These are phyloP conservation scores for Caenorhabditis japonica DNA, from an alignment of 2,888 invertebrate species.

Conservation along the genomic window DNA sequence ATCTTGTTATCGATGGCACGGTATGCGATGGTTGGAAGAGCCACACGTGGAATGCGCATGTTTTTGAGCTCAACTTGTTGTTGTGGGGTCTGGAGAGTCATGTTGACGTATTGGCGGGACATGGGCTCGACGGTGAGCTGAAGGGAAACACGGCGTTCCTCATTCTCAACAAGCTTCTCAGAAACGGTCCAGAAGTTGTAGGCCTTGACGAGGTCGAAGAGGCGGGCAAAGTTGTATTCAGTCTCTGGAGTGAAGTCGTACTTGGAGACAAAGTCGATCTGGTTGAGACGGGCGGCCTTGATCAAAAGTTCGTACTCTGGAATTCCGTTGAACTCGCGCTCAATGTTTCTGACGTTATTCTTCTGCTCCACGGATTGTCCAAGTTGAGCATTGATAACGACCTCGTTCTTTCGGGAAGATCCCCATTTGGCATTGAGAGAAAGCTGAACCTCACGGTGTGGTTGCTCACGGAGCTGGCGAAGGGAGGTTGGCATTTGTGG, in stretches of 20 bases:
- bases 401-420: slow-evolving; percentile 54
- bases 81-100: slow-evolving; percentile 67
- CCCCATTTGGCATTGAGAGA: slow-evolving; percentile 53
- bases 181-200: slow-evolving; percentile 64
- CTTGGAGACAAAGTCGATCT: slow-evolving; percentile 57
- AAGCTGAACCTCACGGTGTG: slow-evolving; percentile 55
- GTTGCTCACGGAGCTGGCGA: slow-evolving; percentile 50
- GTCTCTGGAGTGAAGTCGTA: slow-evolving; percentile 54
- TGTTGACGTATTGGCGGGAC: slow-evolving; percentile 64
- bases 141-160: slow-evolving; percentile 40
- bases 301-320: slow-evolving; percentile 54
- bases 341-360: slow-evolving; percentile 42
- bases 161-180: slow-evolving; percentile 32
- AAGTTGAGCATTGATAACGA: slow-evolving; percentile 45
- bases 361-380: slow-evolving; percentile 52
- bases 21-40: slow-evolving; percentile 40
- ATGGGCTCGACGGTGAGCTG: slow-evolving; percentile 67
- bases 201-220: slow-evolving; percentile 59
- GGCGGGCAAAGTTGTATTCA: slow-evolving; percentile 47
- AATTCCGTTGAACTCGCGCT: slow-evolving; percentile 32
- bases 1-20: slow-evolving; percentile 22
- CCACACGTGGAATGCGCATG: slow-evolving; percentile 39
- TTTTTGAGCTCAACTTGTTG: slow-evolving; percentile 44
- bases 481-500: slow-evolving; percentile 60
- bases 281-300: slow-evolving; percentile 65